Base-by-base conservation (phyloP, 2,113 vertebrate genomes). In the Turdus rufiventris region DNA sequence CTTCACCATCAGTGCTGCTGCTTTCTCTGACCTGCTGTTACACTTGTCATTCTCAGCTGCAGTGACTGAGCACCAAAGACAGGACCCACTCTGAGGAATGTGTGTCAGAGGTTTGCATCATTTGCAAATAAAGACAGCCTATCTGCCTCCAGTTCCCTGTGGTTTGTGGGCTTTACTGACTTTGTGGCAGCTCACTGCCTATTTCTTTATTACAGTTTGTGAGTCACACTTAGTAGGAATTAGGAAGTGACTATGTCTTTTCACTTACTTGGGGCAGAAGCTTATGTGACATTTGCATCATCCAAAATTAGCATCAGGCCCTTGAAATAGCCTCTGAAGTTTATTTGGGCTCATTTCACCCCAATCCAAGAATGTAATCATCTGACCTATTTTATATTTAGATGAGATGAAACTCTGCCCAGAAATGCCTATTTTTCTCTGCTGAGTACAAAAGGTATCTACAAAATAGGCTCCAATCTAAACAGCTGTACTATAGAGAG, bases 211-310 rank as follows among this genome's bases (percentile, higher is more conserved):
- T 65, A 42, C 5, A 28, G 19, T 60, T 78, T 48, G 40, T 88
- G 77, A 96, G 61, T 82, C 89, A 85, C 14, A 36, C 45, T 54
- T 93, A 45, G 73, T 20, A 68, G 18, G n/a, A 88, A 88, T 67
- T 89, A 84, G 70, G 60, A 66, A 78, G 31, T 42, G 45, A 57
- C 36, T 56, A 1, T 34, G 23, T 33, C 45, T 85, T 83, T 73
- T 88, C 68, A n/a, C n/a, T 40, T 63, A 34, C n/a, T 45, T 63
- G n/a, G 10, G 15, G 12, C 11, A 92, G 72, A 76, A 74, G 36
- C 15, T 84, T 63, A 43, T 25, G 57, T 75, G 93, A 60, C 77
- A 82, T 87, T 91, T 91, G 3, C 73, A 95, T 82, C 74, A 81
- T 75, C 40, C 48, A 53, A 57, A 84, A 77, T 81, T 92, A 76